Conservation (phyloP, 2,888 invertebrate species). For the Morpho achilles region DNA sequence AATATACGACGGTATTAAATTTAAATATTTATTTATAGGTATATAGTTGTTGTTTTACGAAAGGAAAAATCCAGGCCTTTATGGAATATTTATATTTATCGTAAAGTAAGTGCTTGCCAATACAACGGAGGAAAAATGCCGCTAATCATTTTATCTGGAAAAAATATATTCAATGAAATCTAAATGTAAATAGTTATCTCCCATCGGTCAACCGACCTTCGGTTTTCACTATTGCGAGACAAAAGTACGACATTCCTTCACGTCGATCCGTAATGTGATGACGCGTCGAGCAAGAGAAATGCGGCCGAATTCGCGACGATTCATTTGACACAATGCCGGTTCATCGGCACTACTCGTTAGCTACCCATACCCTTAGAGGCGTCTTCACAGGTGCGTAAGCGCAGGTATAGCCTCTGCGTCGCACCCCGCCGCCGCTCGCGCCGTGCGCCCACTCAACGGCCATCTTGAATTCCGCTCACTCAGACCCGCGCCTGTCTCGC, state of each 20-base stretch:
- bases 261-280: constrained; percentile 45
- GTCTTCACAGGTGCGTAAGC: constrained; percentile 70
- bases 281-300: constrained; percentile 61
- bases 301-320: constrained; percentile 73
- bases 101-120: background rate
- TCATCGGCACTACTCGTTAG: constrained; percentile 55
- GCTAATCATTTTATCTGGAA: constrained; percentile 23
- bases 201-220: constrained; percentile 59
- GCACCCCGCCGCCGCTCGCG: constrained; percentile 31
- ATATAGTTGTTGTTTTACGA: no score
- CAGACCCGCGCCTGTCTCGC: constrained; percentile 71
- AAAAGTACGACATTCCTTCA: constrained; percentile 66
- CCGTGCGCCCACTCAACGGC: constrained; percentile 42
- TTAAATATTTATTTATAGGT: no score
- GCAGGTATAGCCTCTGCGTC: constrained; percentile 49
- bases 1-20: no score
- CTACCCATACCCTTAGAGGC: constrained; percentile 38
- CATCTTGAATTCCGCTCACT: constrained; percentile 78
- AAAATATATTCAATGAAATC: constrained; percentile 28
- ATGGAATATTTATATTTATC: no score
- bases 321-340: constrained; percentile 74
- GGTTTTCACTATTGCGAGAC: constrained; percentile 61
- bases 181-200: constrained; percentile 45
- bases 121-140: constrained; percentile 5
- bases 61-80: no score